A percentile compares a stretch with the other conserved stretches of the same genome.
Conservation (phyloP, 2,797 vertebrate species). For the Leucoraja ocellata region DNA sequence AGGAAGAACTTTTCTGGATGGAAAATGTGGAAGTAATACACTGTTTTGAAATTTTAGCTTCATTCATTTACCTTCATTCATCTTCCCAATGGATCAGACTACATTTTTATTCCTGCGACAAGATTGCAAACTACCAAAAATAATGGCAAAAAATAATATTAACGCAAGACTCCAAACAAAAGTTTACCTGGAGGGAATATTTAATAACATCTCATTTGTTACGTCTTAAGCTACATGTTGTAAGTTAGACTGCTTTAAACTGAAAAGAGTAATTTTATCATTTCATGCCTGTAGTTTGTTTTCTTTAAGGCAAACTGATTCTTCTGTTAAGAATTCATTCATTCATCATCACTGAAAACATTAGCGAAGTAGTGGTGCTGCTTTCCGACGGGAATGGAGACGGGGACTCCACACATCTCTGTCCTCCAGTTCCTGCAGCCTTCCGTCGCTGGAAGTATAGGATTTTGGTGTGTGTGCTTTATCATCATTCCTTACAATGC, state of each 20-base stretch:
- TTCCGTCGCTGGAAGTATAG: too few relatives aligned
- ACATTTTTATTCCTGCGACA: neutral
- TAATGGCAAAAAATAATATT: neutral
- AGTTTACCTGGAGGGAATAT: neutral
- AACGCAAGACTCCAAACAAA: neutral
- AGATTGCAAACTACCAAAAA: neutral
- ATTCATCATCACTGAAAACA: too few relatives aligned
- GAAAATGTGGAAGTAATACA: neutral
- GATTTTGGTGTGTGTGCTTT: too few relatives aligned
- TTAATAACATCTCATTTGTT: neutral
- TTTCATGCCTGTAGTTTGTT: neutral
- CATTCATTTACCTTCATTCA: neutral
- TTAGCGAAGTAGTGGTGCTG: too few relatives aligned
- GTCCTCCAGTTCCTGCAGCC: too few relatives aligned
- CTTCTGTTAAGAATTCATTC: neutral
- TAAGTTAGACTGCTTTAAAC: neutral
- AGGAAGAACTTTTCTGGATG: neutral
- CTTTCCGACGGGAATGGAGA: too few relatives aligned
- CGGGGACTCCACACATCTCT: too few relatives aligned
- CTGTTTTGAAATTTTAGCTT: neutral
- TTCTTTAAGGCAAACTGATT: too few relatives aligned
- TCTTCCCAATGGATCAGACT: neutral
- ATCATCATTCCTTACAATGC: too few relatives aligned
- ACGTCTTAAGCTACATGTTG: neutral
- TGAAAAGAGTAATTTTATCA: neutral